A percentile compares a stretch with the other conserved stretches of the same genome.
Evolutionary conservation across 2,888 invertebrate species (phyloP).

Genomic region (Notodromas monacha): DNA sequence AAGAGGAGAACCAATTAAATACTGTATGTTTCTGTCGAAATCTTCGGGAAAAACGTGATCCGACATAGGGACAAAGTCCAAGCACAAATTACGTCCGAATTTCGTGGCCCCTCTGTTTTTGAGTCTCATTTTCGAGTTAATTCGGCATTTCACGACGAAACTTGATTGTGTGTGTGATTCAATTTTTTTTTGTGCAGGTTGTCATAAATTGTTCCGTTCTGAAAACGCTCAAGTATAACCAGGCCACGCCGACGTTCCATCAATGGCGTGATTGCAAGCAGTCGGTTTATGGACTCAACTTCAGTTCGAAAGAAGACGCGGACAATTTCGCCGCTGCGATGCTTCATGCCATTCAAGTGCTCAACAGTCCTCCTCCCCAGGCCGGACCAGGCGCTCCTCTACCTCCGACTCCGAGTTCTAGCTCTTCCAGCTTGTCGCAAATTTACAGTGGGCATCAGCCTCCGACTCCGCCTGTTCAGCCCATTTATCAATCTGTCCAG

Average conservation of each 20-base stretch:
- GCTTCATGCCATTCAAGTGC: conserved; percentile 73
- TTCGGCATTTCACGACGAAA: too few species aligned
- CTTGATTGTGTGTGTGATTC: too few species aligned
- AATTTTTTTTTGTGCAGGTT: too few species aligned
- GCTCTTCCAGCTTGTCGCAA: too few species aligned
- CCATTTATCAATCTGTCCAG: conserved; percentile 1
- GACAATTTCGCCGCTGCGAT: conserved; percentile 81
- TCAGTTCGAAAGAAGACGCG: conserved; percentile 82
- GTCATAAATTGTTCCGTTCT: conserved; percentile 93
- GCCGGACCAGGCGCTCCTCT: conserved; percentile 18
- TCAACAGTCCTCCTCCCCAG: conserved; percentile 21
- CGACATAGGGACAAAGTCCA: too few species aligned
- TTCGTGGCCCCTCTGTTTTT: too few species aligned
- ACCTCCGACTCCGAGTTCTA: conserved; percentile 12
- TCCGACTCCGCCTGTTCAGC: not conserved
- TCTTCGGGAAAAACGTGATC: too few species aligned
- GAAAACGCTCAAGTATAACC: conserved; percentile 89
- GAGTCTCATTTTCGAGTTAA: too few species aligned
- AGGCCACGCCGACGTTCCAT: conserved; percentile 91
- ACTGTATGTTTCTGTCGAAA: too few species aligned
- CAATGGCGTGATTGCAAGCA: conserved; percentile 94
- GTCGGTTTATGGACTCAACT: conserved; percentile 88
- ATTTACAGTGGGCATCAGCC: too few species aligned
- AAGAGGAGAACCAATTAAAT: too few species aligned
- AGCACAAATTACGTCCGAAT: too few species aligned